Base-by-base conservation (phyloP, 2,888 invertebrate genomes). In the Papilio demoleus region DNA sequence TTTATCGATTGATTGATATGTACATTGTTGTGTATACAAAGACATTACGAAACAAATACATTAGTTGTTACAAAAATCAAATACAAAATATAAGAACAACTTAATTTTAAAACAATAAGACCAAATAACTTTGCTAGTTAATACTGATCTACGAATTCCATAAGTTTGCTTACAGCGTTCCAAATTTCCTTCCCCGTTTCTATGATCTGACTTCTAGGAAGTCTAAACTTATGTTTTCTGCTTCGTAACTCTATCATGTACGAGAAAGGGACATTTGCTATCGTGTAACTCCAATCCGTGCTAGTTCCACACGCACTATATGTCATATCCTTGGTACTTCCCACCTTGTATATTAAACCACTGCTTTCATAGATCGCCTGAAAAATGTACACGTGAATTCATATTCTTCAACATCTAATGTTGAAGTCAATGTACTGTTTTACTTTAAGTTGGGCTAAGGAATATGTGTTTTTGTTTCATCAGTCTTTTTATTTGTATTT, bases 271-370 rank as follows among this genome's bases (percentile, higher is more conserved):
- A 92, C 90, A 58, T 89, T 88, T 0, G 92, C 92, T 27, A 86
- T 81, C 0, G 81, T 85, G 66, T 92, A 92, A 62, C 91, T 90
- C 92, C 92, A 92, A 68, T 92, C 92, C 2, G 80, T 90, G 56
- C 91, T 90, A 50, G 92, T 92, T 0, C 92, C 92, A 47, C 90
- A 91, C 0, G 92, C 92, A 56, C 76, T 80, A 73, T 92, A 92
- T 0, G 91, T 92, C 50, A 92, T 77, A 70, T 92, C 92, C 71
- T 88, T 90, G 0, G 91, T 91, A 67, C 83, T 85, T 0, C 92
- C 92, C 4, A 92, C 92, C 76, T 87, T 90, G 73, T 92, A 92
- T 9, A 80, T 88, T 73, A 81, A 82, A 1, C 91, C 91, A 6
- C 80, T 82, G 19, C 79, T 82, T 53, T 91, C 86, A 72, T 82